Evolutionary conservation across 1,140 invertebrate species (phyloP), one percentile per base, ranked within the genome.

Genomic region (Aphaenogaster floridana): DNA sequence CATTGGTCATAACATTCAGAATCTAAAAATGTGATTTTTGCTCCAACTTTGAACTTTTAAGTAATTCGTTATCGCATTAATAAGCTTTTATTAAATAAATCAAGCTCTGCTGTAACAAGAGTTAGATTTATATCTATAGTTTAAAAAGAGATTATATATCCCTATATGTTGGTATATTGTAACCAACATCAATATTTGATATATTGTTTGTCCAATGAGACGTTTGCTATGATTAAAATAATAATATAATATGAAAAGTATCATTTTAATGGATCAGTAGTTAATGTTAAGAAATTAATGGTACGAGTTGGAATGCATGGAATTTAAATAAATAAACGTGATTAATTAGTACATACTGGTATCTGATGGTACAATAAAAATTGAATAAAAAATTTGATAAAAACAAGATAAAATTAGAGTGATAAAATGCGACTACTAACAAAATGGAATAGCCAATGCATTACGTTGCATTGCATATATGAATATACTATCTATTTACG

Each of bases 401-500:
- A 66, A 80, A 72, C n/a, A 59, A 45, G 34, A 52, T 66, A 28
- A 69, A 74, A 76, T 36, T 84, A 63, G 7, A 54, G 34, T 84
- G 39, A 48, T 83, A 83, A 61, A 72, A 59, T 76, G 42, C 54
- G 39, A 59, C 64, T 71, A 42, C 15, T 72, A 71, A 21, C 2
- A 76, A 74, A 84, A 84, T 6, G 9, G 34, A 48, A 76, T 84
- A 59, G 76, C 21, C 54, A 76, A 57, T 83, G 69, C 69, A 36
- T 61, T 36, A 48, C 36, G 34, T 61, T 42, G 54, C 69, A 84
- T 63, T 50, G 69, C 2, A 39, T 84, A 84, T 28, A 45, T 63
- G 28, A 42, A n/a, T 81, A 69, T 83, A 79, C 59, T 79, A 74
- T 57, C 80, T 84, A 84, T 74, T 84, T 84, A 84, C 80, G 80